These are phyloP conservation scores for Dendrophyllia cribrosa DNA, from an alignment of 64 coral and sea anemone species.

Conservation along the genomic window DNA sequence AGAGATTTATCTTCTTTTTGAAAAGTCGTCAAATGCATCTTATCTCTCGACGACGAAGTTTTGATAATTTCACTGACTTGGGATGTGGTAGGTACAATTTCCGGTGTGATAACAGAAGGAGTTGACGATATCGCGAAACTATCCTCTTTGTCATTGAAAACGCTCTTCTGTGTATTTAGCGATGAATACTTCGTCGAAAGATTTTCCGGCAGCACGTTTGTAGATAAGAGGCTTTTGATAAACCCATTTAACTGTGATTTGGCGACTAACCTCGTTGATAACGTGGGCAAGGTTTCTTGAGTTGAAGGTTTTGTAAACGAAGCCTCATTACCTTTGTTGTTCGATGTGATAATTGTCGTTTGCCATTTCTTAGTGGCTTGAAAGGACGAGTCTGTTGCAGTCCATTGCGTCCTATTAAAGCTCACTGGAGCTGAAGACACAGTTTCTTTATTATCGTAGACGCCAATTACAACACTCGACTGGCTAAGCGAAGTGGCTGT, in stretches of 20 bases:
- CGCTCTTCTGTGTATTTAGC: background rate
- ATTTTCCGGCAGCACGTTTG: background rate
- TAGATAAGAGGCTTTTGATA: background rate
- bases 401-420: background rate
- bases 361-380: background rate
- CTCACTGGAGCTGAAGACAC: background rate
- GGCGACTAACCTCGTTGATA: background rate
- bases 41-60: background rate
- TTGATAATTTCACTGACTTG: background rate
- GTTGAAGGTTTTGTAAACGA: background rate
- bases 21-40: slow-evolving; percentile 7
- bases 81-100: background rate
- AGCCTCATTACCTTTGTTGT: background rate
- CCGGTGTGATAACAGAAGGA: background rate
- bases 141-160: background rate
- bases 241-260: background rate
- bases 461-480: no score
- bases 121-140: background rate
- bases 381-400: background rate
- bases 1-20: slow-evolving; percentile 9
- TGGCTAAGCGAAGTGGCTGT: background rate
- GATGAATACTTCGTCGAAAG: background rate
- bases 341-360: background rate
- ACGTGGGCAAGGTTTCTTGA: background rate
- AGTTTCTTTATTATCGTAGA: background rate